Conservation (phyloP, 2,797 vertebrate genomes). For the Anguilla pacifica region DNA sequence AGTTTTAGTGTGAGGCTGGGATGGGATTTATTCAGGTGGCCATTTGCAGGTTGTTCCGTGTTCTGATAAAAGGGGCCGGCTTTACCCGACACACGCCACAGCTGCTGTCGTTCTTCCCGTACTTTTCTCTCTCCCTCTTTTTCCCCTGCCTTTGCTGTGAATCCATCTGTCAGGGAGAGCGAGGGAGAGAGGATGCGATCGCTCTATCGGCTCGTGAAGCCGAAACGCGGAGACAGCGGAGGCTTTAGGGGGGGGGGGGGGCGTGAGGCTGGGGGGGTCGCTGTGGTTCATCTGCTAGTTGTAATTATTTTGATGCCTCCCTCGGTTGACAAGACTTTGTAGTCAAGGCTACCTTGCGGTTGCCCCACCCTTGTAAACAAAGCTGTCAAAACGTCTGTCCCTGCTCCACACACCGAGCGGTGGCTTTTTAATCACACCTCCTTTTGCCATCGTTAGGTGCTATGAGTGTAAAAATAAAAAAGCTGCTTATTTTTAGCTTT, state of each 20-base stretch:
- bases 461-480: not conserved
- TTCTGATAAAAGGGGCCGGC: no score
- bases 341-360: not conserved
- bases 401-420: not conserved
- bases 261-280: not conserved
- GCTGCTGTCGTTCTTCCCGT: not conserved
- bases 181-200: not conserved
- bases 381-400: not conserved
- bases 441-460: not conserved
- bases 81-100: not conserved
- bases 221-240: not conserved
- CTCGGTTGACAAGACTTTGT: slow-evolving; percentile 47
- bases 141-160: not conserved
- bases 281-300: not conserved
- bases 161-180: not conserved
- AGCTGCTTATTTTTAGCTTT: not conserved
- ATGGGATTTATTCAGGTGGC: no score
- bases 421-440: not conserved
- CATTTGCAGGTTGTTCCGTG: no score
- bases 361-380: not conserved
- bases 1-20: no score
- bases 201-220: no score
- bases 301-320: slow-evolving; percentile 6
- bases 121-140: no score
- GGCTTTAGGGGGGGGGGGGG: not conserved